phyloP scores from a whole-genome alignment of 1,140 invertebrate species.

The Leptoteleia sp. region DNA sequence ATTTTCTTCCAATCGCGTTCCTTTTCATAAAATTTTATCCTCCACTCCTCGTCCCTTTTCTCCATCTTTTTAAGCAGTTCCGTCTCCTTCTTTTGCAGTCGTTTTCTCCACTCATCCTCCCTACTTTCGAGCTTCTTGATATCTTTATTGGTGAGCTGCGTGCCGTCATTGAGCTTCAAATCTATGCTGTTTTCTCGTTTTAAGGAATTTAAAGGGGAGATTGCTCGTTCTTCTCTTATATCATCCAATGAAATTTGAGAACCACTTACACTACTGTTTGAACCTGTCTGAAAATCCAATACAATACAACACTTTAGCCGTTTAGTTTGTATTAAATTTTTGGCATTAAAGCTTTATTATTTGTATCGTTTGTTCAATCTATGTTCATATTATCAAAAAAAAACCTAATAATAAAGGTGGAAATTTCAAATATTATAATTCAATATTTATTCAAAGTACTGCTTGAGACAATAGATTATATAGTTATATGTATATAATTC shows the following conservation, averaged over 20 bases:
- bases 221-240: slow-evolving; percentile 70
- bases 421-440: no score
- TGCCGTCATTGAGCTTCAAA: slow-evolving; percentile 74
- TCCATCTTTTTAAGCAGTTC: slow-evolving; percentile 84
- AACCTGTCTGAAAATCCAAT: slow-evolving; percentile 77
- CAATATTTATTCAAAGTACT: no score
- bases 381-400: no score
- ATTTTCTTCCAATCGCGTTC: slow-evolving; percentile 85
- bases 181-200: slow-evolving; percentile 76
- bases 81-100: slow-evolving; percentile 82
- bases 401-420: no score
- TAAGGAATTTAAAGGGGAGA: slow-evolving; percentile 66
- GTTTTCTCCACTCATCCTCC: slow-evolving; percentile 82
- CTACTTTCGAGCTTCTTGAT: slow-evolving; percentile 78
- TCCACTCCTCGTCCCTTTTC: slow-evolving; percentile 81
- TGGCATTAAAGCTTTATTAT: no score
- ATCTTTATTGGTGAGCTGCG: slow-evolving; percentile 78
- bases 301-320: slow-evolving; percentile 1
- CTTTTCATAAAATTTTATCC: slow-evolving; percentile 81
- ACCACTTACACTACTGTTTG: slow-evolving; percentile 84
- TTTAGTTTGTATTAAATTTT: no score
- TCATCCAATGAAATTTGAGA: slow-evolving; percentile 78
- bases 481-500: no score
- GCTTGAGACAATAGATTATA: no score
- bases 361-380: no score